Base-by-base conservation (phyloP, 2,113 vertebrate species). In the Blennius ocellaris region DNA sequence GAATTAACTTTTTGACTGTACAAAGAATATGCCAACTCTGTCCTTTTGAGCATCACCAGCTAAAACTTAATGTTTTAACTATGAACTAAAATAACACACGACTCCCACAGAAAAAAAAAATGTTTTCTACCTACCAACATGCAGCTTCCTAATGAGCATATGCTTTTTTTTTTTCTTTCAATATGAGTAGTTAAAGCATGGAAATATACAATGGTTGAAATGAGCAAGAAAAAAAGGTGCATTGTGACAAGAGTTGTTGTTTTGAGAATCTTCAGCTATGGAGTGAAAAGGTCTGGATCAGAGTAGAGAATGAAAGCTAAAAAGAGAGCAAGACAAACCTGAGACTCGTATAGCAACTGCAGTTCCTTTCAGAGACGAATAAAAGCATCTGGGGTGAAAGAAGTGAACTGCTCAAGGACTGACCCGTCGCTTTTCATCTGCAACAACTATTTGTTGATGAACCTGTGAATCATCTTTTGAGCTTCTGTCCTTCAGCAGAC, bases 381-480 rank as follows among this genome's bases (percentile, higher is more conserved):
- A 4, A 30, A 30, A 30, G 21, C 21, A 30, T 30, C 47, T 62
- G 14, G 6, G 5, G 3, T 16, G 1, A 45, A 45, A 10, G 8
- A 60, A 41, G 0, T 21, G 36, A 17, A 63, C n/a, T 0, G 30
- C 10, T 62, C 1, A 54, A 48, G 41, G 8, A 54, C 41, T 30
- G 39, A 14, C 57, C 10, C 12, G 5, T 39, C 4, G 51, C 43
- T 45, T 63, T 60, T 57, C 21, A 11, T 69, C 21, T 47, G 45
- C 30, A 40, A 5, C 8, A 45, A 36, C 14, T 0, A 14, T 15
- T 73, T 41, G 57, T 41, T 63, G 12, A 61, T 66, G 2, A 44
- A 78, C 52, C 55, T n/a, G 3, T 59, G 53, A 64, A 55, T 21
- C 36, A 6, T 1, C 37, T 73, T 12, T 41, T 36, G 65, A 41